These are phyloP conservation scores for Incurvaria masculella DNA, from an alignment of 2,888 invertebrate genomes.

Conservation along the genomic window DNA sequence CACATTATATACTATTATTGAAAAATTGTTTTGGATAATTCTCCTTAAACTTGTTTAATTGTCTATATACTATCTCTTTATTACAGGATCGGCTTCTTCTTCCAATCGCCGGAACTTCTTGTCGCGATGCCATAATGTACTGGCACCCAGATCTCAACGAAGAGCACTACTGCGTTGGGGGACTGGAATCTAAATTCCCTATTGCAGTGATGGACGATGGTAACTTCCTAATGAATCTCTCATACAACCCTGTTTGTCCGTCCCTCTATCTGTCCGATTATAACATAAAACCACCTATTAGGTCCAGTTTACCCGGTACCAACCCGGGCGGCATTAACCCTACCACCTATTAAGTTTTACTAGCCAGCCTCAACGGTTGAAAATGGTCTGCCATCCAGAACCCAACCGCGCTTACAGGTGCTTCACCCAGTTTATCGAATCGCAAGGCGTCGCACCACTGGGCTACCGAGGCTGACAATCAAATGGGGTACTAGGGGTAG, in stretches of 20 bases:
- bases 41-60: no score
- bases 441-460: no score
- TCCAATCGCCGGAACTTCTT: constrained; percentile 44
- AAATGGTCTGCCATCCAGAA: no score
- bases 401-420: no score
- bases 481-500: neutral
- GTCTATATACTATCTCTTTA: no score
- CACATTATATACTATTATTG: no score
- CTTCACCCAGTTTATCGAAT: no score
- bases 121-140: constrained; percentile 49
- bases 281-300: neutral
- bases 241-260: neutral
- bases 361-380: no score
- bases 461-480: no score
- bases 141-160: constrained; percentile 49
- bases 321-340: no score
- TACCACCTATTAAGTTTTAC: neutral
- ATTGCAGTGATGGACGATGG: constrained; percentile 47
- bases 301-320: neutral
- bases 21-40: no score
- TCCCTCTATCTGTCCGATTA: neutral
- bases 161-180: constrained; percentile 49
- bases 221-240: no score
- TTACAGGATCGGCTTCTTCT: constrained; percentile 41
- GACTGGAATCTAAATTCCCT: constrained; percentile 39